phyloP scores from a whole-genome alignment of 2,797 vertebrate species.

The Leucoraja ocellata region DNA sequence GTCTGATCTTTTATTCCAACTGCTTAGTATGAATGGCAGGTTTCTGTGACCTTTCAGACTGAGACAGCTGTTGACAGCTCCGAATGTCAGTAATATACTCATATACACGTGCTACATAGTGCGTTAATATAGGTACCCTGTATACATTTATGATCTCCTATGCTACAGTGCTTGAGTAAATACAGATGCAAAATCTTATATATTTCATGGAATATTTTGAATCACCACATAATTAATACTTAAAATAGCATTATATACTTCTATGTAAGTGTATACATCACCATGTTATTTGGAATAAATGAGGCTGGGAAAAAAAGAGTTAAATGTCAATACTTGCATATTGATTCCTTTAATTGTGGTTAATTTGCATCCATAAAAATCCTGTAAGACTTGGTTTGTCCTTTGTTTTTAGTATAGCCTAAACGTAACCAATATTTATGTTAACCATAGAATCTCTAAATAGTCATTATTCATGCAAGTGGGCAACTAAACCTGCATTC shows the following conservation, averaged over 20 bases:
- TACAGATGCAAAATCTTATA: background rate
- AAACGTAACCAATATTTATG: background rate
- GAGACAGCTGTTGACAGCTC: slow-evolving; percentile 22
- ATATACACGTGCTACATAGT: background rate
- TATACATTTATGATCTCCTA: background rate
- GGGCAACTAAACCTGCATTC: background rate
- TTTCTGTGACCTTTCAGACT: slow-evolving; percentile 28
- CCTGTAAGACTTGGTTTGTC: background rate
- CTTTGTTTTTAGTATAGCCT: background rate
- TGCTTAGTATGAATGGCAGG: slow-evolving; percentile 32
- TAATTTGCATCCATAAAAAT: slow-evolving; percentile 58
- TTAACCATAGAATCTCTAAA: background rate
- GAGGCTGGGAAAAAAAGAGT: slow-evolving; percentile 53
- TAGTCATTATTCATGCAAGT: background rate
- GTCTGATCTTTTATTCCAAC: slow-evolving; percentile 17
- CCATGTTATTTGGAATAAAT: slow-evolving; percentile 13
- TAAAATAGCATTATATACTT: background rate
- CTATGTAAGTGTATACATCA: background rate
- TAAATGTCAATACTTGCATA: slow-evolving; percentile 75
- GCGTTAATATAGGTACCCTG: background rate
- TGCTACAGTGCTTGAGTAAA: background rate
- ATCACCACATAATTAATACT: background rate
- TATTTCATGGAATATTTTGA: slow-evolving; percentile 7
- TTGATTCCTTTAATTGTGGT: slow-evolving; percentile 66
- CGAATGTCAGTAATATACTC: slow-evolving; percentile 13